Evolutionary conservation across 2,797 vertebrate species (phyloP), one percentile per base, ranked within the genome.

Genomic region (Poecilia velifera): DNA sequence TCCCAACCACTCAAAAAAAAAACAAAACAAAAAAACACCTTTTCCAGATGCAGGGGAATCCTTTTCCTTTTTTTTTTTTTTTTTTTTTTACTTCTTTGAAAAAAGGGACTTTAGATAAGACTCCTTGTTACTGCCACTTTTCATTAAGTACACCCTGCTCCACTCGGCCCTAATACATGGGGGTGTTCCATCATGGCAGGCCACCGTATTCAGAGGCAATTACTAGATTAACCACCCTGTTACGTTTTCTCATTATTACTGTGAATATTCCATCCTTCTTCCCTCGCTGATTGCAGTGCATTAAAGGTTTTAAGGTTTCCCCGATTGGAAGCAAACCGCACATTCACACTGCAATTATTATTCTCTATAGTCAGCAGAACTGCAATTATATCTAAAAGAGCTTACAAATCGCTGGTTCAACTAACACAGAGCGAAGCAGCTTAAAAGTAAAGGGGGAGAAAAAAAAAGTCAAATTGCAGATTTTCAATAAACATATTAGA

Each of bases 51-150:
- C 82, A n/a, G 13, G 86, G 84, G 85, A 72, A 70, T 82, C 74
- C 81, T 77, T 70, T 41, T 70, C 31, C 31, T 66, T 25, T 70
- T 43, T 25, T 70, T 43, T 22, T 59, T 31, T 31, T 41, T 70
- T 66, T 25, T 70, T 43, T 25, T 70, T 43, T 22, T 59, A 41
- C 68, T 77, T 18, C 55, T 41, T 36, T 7, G 13, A 73, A 78
- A 71, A 83, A 76, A 76, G 45, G 31, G 73, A 78, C 81, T 81
- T 80, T 77, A 78, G 90, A 89, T 90, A 90, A 89, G 78, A 88
- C 84, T 82, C 88, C 84, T 91, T 92, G 90, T 93, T 91, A 85
- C 84, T 89, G 93, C 88, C 93, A 87, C 85, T 89, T 91, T 91
- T 87, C 90, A 94, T 94, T 89, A 92, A 89, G 79, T 84, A 86